Evolutionary conservation across 1,140 invertebrate genomes (phyloP), one percentile per base, ranked within the genome.

Genomic region (Pteromalus puparum): DNA sequence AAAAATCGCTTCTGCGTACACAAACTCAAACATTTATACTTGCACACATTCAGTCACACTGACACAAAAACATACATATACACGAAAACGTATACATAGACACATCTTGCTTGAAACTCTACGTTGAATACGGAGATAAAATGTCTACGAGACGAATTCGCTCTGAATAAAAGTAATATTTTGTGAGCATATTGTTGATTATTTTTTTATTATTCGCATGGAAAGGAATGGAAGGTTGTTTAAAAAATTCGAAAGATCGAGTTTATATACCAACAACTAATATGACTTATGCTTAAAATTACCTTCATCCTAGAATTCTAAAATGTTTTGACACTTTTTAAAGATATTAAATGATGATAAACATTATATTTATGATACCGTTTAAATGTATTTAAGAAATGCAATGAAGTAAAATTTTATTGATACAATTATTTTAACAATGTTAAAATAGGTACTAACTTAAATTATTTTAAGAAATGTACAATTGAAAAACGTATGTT

Each of bases 131-230:
- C 34, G 46, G 75, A 74, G 77, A 81, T 81, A 30, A 6, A 61
- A 70, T 9, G 67, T 81, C 73, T 85, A 72, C 78, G 80, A 30
- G 65, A 78, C 76, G 34, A 53, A 72, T 38, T 73, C 80, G 80
- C 84, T 85, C 75, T 82, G 24, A 85, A 82, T 85, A 82, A 85
- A 81, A 85, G n/a, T 76, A 85, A 85, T 85, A 85, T 85, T 85
- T 85, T 85, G 80, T 85, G 80, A 85, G 80, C 79, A 85, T 70
- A 70, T 42, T 10, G 72, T 42, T 74, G 26, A 15, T 73, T 30
- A 18, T 42, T 38, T 38, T 38, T 75, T 83, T 74, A 65, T 42
- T 74, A 15, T 61, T 61, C 7, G 18, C 5, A 21, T 61, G 18
- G 18, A 18, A 18, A 48, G n/a, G n/a, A n/a, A n/a, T n/a, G n/a